Percentiles rank a stretch among this genome's conserved stretches.
These are phyloP conservation scores for Chelon auratus DNA, from an alignment of 2,797 vertebrate genomes.

Conservation along the genomic window DNA sequence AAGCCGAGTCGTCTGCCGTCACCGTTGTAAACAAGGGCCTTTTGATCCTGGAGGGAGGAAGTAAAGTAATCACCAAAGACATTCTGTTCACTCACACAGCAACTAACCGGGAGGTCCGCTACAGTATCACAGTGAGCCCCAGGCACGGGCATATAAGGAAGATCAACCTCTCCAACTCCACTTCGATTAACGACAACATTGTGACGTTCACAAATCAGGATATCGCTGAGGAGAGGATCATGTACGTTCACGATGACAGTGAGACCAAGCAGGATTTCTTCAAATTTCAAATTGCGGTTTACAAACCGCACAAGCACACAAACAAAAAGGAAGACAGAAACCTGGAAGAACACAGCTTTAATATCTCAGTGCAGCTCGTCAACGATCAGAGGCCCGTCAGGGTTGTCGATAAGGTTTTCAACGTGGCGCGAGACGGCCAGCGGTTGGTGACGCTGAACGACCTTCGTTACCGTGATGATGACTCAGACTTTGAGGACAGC, in stretches of 20 bases:
- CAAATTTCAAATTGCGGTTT: conserved; percentile 77
- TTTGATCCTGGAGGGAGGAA: conserved; percentile 88
- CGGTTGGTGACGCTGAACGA: conserved; percentile 87
- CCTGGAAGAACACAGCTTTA: conserved; percentile 82
- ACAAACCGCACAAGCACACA: conserved; percentile 53
- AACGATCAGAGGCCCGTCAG: conserved; percentile 92
- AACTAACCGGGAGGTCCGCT: conserved; percentile 81
- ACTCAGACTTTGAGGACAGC: conserved; percentile 90
- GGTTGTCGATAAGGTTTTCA: conserved; percentile 89
- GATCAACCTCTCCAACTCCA: conserved; percentile 82
- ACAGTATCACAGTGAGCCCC: conserved; percentile 83
- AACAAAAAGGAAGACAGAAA: conserved; percentile 46
- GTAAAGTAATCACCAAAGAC: conserved; percentile 86
- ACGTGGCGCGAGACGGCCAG: conserved; percentile 86
- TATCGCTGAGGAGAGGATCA: conserved; percentile 81
- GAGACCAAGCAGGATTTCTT: conserved; percentile 89
- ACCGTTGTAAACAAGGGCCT: conserved; percentile 87
- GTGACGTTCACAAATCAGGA: conserved; percentile 87
- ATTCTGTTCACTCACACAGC: conserved; percentile 85
- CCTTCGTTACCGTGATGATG: conserved; percentile 89
- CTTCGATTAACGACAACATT: conserved; percentile 78
- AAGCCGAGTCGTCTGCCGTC: conserved; percentile 76
- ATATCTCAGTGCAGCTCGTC: conserved; percentile 87
- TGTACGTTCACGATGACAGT: conserved; percentile 91
- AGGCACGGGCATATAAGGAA: conserved; percentile 85